phyloP scores from a whole-genome alignment of 1,140 invertebrate species.

The Pseudomyrmex flavicornis region DNA sequence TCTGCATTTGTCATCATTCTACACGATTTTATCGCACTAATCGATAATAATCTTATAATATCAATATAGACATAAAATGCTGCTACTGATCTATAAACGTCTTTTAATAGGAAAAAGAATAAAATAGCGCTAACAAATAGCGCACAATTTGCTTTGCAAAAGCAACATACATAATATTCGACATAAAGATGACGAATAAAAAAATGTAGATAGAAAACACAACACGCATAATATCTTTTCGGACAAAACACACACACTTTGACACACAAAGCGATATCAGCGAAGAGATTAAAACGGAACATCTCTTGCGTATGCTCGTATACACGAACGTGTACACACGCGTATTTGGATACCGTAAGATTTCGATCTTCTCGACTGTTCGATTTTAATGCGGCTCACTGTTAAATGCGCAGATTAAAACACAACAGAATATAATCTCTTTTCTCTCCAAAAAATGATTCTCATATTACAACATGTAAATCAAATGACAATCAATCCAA shows the following conservation, averaged over 20 bases:
- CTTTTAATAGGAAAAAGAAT: conserved; percentile 3
- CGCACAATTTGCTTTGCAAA: not conserved
- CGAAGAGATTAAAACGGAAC: conserved; percentile 69
- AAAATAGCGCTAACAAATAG: conserved; percentile 3
- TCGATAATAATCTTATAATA: no score
- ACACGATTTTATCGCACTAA: no score
- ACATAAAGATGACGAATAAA: conserved; percentile 26
- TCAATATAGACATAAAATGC: conserved; percentile 4
- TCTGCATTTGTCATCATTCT: no score
- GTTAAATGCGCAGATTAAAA: conserved; percentile 3
- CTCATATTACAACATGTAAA: conserved; percentile 39
- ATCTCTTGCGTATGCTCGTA: conserved; percentile 21
- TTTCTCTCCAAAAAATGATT: not conserved
- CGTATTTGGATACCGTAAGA: conserved; percentile 63
- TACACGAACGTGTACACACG: not conserved
- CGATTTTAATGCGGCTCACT: not conserved
- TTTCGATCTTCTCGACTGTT: conserved; percentile 41
- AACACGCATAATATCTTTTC: conserved; percentile 20
- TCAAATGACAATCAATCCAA: conserved; percentile 12
- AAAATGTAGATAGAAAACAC: conserved; percentile 24
- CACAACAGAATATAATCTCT: conserved; percentile 6
- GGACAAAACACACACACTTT: not conserved
- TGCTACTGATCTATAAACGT: not conserved
- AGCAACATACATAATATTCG: not conserved
- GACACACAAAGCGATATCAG: conserved; percentile 60